Base-by-base conservation (phyloP, 2,888 invertebrate species). In the Myathropa florea region DNA sequence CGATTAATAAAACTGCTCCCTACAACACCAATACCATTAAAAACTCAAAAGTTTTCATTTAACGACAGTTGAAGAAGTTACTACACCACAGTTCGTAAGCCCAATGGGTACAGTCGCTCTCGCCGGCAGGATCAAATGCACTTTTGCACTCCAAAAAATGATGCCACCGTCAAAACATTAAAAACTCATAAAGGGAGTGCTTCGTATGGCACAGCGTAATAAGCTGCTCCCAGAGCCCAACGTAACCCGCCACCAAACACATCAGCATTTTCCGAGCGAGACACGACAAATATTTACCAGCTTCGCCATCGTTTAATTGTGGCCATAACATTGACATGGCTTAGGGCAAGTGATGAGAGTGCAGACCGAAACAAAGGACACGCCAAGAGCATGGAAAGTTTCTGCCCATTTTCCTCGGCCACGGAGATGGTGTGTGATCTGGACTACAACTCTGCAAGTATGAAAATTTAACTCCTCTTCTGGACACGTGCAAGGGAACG, bases 141-240 rank as follows among this genome's bases (percentile, higher is more conserved):
- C 57, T 72, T 36, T 60, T 72, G 67, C 65, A 67, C 80, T 61
- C 67, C 60, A 55, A 75, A 84, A 75, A 80, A 76, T 80, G 73
- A 80, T 80, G 57, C 57, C 57, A 65, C 67, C 70, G 70, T 76
- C 75, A 65, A 84, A 80, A 75, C 84, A 84, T 80, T 84, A 76
- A 80, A 84, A 80, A 70, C 75, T 76, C 80, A 64, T 67, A 84
- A 84, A 84, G 65, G 75, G 2, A 71, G 73, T 68, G 64, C 68
- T 61, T 30, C 61, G 63, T 57, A 59, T 9, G 46, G 39, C 36
- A 64, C 14, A 24, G 61, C 67, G 59, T 63, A 83, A 83, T 73
- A 83, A 78, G 72, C 83, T 68, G 26, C 33, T 23, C 60, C 28
- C 12, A 33, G 61, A 4, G 33, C 12, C 30, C 39, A 63, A 10